Conservation (phyloP, 2,797 vertebrate genomes). For the Aulostomus chinensis region DNA sequence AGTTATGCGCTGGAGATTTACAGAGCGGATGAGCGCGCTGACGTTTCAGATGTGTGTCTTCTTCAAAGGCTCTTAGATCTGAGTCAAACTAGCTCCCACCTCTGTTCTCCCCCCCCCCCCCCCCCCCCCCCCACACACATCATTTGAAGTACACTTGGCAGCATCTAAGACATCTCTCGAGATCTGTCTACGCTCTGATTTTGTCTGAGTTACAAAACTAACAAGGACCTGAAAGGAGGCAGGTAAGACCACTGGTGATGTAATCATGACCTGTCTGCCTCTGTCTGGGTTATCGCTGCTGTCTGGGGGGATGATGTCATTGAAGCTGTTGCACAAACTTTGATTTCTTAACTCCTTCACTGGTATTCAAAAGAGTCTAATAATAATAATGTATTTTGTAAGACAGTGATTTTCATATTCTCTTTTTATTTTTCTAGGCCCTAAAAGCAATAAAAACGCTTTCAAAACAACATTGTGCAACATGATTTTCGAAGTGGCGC, state of each 20-base stretch:
- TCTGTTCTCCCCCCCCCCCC: constrained; percentile 45
- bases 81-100: too few species aligned
- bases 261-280: too few species aligned
- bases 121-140: constrained; percentile 15
- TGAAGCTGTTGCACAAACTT: constrained; percentile 32
- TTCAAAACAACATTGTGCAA: too few species aligned
- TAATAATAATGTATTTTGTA: constrained; percentile 4
- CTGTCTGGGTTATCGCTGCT: constrained; percentile 38
- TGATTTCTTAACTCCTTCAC: constrained; percentile 3
- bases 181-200: too few species aligned
- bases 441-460: too few species aligned
- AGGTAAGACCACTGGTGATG: constrained; percentile 44
- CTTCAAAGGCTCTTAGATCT: constrained; percentile 64
- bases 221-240: constrained; percentile 23
- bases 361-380: not conserved
- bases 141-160: too few species aligned
- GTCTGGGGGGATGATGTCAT: constrained; percentile 47
- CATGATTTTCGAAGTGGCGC: too few species aligned
- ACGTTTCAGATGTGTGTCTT: constrained; percentile 48
- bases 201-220: constrained; percentile 4
- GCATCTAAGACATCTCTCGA: too few species aligned
- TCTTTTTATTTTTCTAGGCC: too few species aligned
- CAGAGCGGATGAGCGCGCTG: constrained; percentile 34
- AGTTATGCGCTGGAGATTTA: constrained; percentile 47
- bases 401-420: not conserved